Evolutionary conservation across 2,113 vertebrate species (phyloP), one percentile per base, ranked within the genome.

Genomic region (Polypterus senegalus): DNA sequence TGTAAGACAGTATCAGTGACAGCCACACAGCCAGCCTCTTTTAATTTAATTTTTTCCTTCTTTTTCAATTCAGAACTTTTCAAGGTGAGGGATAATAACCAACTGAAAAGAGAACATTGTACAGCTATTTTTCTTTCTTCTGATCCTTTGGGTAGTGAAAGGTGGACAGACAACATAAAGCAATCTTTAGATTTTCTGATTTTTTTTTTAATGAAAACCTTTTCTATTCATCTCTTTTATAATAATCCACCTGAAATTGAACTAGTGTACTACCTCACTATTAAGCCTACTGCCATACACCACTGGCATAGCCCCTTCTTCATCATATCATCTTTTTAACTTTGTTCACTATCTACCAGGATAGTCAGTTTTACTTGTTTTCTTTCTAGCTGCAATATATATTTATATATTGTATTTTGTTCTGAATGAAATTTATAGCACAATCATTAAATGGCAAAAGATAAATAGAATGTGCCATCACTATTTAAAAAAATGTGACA

Each of bases 21-120:
- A 27, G 56, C 43, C 56, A 11, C 56, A 58, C 56, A 45, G 46
- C 4, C 46, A 10, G 46, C 11, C 56, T 43, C 56, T 7, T 56
- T 58, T n/a, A 45, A 58, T 56, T 56, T 56, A 58, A 3, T 6
- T 58, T 58, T 58, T 58, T 58, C 27, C 46, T 11, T 45, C 8
- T 11, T 58, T 58, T 4, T 27, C 43, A 43, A 4, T 27, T 27
- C 27, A 27, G 27, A 27, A 27, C 27, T 45, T 43, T 8, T 4
- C 51, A 52, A 52, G 51, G 51, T 52, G 51, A 52, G 7, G 10
- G 51, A 52, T 52, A 10, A 52, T 10, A 52, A 10, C 7, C 51
- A 8, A 52, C 10, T 52, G 51, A 52, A 10, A 52, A 52, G 51
- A 52, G 51, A 8, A 8, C 51, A 4, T 7, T 44, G 3, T 58